Conservation (phyloP, 2,888 invertebrate species). For the Mesoligia furuncula region DNA sequence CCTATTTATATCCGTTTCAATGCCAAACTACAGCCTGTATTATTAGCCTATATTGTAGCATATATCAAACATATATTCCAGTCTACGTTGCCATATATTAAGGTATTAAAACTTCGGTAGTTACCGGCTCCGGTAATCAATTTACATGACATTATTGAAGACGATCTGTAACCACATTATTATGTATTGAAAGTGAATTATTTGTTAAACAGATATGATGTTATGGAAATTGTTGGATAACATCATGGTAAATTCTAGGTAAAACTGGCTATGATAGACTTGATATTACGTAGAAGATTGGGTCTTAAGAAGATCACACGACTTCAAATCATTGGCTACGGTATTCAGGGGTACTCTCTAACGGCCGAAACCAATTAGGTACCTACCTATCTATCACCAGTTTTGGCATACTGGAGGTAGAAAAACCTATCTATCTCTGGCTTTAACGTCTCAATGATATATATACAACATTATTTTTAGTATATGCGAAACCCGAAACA, state of each 20-base stretch:
- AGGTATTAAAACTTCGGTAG: constrained; percentile 40
- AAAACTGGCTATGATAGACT: constrained; percentile 1
- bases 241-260: constrained; percentile 20
- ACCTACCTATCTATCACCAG: too few species aligned
- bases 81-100: constrained; percentile 47
- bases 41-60: constrained; percentile 8
- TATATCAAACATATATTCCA: constrained; percentile 24
- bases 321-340: too few species aligned
- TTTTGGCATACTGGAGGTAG: too few species aligned
- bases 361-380: too few species aligned
- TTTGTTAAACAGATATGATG: constrained; percentile 1
- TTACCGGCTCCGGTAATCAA: constrained; percentile 23
- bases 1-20: constrained; percentile 53
- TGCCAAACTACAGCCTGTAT: constrained; percentile 20
- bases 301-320: background rate
- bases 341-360: too few species aligned
- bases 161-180: constrained; percentile 13
- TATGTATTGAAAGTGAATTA: constrained; percentile 29
- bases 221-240: constrained; percentile 38
- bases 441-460: too few species aligned
- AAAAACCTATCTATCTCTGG: too few species aligned
- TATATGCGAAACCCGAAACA: too few species aligned
- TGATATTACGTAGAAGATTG: background rate
- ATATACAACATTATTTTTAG: too few species aligned
- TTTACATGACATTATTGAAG: constrained; percentile 48